Conservation (phyloP, 2,888 invertebrate genomes). For the Euphydryas editha region DNA sequence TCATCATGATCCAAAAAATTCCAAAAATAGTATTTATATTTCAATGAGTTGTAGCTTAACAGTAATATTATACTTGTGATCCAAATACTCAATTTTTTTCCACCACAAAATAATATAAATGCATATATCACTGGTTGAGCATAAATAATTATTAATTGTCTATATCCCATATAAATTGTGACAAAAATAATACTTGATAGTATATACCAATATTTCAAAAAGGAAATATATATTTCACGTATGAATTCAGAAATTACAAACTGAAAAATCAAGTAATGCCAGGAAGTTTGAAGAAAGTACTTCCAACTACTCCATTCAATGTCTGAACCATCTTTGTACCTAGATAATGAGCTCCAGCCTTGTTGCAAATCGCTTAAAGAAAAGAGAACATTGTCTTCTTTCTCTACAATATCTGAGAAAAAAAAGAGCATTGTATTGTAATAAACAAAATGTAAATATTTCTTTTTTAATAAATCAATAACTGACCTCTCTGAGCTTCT, state of each 20-base stretch:
- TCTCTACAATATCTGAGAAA: conserved; percentile 64
- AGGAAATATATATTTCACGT: conserved; percentile 53
- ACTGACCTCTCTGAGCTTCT: conserved; percentile 79
- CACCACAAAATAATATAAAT: conserved; percentile 67
- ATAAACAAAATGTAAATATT: background rate
- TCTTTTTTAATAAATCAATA: background rate
- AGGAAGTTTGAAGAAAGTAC: conserved; percentile 75
- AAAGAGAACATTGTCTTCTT: conserved; percentile 49
- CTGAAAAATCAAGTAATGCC: conserved; percentile 83
- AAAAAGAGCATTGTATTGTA: background rate
- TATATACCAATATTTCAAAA: conserved; percentile 82
- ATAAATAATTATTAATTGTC: conserved; percentile 76
- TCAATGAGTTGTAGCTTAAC: conserved; percentile 76
- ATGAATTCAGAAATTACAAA: conserved; percentile 80
- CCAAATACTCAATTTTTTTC: conserved; percentile 82
- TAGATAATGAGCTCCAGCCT: conserved; percentile 82
- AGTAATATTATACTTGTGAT: conserved; percentile 77
- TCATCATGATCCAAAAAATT: conserved; percentile 68
- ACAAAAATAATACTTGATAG: conserved; percentile 77
- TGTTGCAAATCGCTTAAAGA: conserved; percentile 76
- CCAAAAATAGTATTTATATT: conserved; percentile 75
- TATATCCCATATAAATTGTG: conserved; percentile 70
- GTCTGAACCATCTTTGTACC: conserved; percentile 87
- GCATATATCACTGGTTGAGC: conserved; percentile 83
- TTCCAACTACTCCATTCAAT: conserved; percentile 88